These are phyloP conservation scores for Pangasius larnaudii DNA, from an alignment of 2,797 vertebrate genomes.

Conservation along the genomic window DNA sequence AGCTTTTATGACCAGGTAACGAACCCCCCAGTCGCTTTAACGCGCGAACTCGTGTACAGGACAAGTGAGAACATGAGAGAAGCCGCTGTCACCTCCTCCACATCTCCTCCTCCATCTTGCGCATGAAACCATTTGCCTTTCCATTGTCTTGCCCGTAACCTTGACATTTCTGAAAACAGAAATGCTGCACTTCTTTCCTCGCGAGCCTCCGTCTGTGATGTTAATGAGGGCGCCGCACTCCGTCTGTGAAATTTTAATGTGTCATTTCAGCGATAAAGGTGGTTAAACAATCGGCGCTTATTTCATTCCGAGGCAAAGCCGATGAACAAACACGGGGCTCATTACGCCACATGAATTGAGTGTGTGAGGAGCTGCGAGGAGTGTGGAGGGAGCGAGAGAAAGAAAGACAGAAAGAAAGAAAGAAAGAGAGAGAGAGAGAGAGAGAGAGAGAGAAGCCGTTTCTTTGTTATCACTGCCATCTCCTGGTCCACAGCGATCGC, in stretches of 20 bases:
- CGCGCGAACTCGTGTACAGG: not conserved
- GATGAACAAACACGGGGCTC: conserved; percentile 61
- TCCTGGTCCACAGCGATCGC: conserved; percentile 59
- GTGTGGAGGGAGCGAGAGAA: conserved; percentile 34
- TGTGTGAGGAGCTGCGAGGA: conserved; percentile 32
- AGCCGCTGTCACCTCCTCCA: not conserved
- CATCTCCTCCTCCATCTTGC: conserved; percentile 9
- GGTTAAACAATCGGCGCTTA: conserved; percentile 62
- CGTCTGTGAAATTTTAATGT: conserved; percentile 57
- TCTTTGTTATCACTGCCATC: conserved; percentile 69
- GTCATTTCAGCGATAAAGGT: conserved; percentile 60
- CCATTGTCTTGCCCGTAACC: conserved; percentile 26
- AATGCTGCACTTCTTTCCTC: not conserved
- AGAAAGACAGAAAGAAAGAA: not conserved
- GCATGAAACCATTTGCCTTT: conserved; percentile 1
- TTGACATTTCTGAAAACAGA: conserved; percentile 49
- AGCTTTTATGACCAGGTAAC: not conserved
- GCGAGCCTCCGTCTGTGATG: conserved; percentile 42
- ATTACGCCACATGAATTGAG: conserved; percentile 54
- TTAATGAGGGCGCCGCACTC: conserved; percentile 47
- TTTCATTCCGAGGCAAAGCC: conserved; percentile 58
- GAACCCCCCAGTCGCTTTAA: not conserved
- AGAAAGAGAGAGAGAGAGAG: not conserved
- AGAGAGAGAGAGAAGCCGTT: conserved; percentile 39
- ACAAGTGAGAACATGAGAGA: not conserved